Evolutionary conservation across 2,888 invertebrate species (phyloP), one percentile per base, ranked within the genome.

Genomic region (Metalampra italica): DNA sequence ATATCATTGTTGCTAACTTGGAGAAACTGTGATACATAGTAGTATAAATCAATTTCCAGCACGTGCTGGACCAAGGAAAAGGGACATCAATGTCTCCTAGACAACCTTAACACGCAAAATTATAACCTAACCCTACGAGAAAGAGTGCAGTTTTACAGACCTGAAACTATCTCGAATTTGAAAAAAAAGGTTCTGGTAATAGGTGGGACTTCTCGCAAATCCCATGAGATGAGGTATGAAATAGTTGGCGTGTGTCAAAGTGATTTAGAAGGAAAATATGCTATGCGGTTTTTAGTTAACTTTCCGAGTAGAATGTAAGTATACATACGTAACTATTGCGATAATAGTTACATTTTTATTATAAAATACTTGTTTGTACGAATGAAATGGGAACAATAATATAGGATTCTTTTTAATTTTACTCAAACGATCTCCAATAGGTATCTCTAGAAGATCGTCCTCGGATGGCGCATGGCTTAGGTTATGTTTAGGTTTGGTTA

Each of bases 191-290:
- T 53, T 54, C 50, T 3, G 47, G 52, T 54, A 50, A 51, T 54
- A 46, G 50, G 50, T 47, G 9, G 54, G 57, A 55, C 56, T 63
- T 59, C 52, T 40, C 48, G 49, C 60, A 66, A 71, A 66, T 66
- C 66, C 62, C 62, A 66, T 54, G 62, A 69, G 78, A 79, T 79
- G 76, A 75, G 69, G 65, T 66, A 68, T 78, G 72, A 76, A 74
- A 78, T 79, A 77, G 71, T 71, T 51, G 68, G 70, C 61, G 72
- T 67, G 74, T 72, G 76, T 76, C 75, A 73, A 80, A 78, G 78
- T 75, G 76, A 75, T 73, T 76, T 70, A 68, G 70, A 72, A 22
- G 22, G 5, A 22, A 22, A 22, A 5, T 22, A 22, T 22, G 22
- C 2, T 69, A 58, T 64, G 58, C 9, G 39, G 14, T 15, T 14